These are phyloP conservation scores for Orycteropus afer DNA, from an alignment of 2,113 vertebrate genomes.

Conservation along the genomic window DNA sequence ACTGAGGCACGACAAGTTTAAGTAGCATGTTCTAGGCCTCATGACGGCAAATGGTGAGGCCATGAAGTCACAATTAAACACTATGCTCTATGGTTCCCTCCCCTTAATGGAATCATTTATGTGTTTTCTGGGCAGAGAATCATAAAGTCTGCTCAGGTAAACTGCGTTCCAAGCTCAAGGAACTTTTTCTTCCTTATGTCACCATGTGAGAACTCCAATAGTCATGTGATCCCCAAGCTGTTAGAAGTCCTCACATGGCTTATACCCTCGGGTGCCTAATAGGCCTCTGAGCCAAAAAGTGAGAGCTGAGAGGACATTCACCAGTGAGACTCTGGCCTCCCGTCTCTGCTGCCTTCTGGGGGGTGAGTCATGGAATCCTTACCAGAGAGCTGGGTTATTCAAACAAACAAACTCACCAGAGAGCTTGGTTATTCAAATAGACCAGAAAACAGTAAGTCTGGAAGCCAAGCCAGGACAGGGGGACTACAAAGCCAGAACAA, in stretches of 20 bases:
- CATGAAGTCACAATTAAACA: not conserved
- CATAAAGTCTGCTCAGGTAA: not conserved
- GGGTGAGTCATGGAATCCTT: not conserved
- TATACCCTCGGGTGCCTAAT: not conserved
- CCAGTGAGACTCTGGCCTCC: no score
- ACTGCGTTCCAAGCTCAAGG: not conserved
- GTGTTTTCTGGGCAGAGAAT: not conserved
- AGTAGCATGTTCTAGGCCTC: not conserved
- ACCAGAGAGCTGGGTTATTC: not conserved
- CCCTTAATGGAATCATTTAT: not conserved
- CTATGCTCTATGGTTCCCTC: not conserved
- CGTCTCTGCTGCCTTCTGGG: not conserved
- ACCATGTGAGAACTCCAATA: not conserved
- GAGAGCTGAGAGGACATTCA: not conserved
- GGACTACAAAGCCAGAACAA: not conserved
- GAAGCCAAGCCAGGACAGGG: not conserved
- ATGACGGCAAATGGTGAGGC: not conserved
- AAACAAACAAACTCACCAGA: not conserved
- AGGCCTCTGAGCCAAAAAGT: not conserved
- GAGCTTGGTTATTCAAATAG: not conserved
- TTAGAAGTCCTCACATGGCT: not conserved
- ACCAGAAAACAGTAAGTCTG: constrained; percentile 14
- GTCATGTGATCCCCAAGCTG: not conserved
- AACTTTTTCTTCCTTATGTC: not conserved
- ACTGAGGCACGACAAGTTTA: not conserved